Evolutionary conservation across 2,888 invertebrate genomes (phyloP).

Genomic region (Antheraea yamamai): DNA sequence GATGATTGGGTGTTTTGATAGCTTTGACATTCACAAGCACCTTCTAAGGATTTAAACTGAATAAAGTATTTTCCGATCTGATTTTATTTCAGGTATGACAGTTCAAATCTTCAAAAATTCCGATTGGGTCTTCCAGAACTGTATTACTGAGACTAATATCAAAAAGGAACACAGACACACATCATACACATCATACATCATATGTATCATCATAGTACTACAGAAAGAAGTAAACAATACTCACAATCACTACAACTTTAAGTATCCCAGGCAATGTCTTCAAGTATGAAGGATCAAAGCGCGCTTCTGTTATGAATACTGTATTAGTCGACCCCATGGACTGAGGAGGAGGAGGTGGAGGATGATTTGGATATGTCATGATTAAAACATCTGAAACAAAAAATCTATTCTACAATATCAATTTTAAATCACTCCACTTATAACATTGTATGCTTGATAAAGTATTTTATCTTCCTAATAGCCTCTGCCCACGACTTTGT

Average conservation of each 20-base stretch:
- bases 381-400: slow-evolving; percentile 8
- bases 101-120: neutral
- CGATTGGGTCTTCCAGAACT: neutral
- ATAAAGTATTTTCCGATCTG: too few species aligned
- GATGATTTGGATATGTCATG: slow-evolving; percentile 60
- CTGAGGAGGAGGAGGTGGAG: slow-evolving; percentile 52
- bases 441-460: too few species aligned
- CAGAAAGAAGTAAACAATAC: slow-evolving; percentile 33
- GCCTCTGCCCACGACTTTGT: too few species aligned
- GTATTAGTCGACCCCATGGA: slow-evolving; percentile 71
- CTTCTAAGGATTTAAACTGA: too few species aligned
- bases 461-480: too few species aligned
- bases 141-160: neutral
- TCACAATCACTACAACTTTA: slow-evolving; percentile 61
- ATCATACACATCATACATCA: too few species aligned
- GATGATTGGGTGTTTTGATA: too few species aligned
- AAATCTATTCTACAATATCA: neutral
- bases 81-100: too few species aligned
- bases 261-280: slow-evolving; percentile 62
- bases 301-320: slow-evolving; percentile 62
- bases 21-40: too few species aligned
- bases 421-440: too few species aligned
- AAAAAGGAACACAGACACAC: neutral
- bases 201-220: neutral
- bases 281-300: slow-evolving; percentile 65